These are phyloP conservation scores for Macrobrachium rosenbergii DNA, from an alignment of 1,140 invertebrate genomes.

Conservation along the genomic window DNA sequence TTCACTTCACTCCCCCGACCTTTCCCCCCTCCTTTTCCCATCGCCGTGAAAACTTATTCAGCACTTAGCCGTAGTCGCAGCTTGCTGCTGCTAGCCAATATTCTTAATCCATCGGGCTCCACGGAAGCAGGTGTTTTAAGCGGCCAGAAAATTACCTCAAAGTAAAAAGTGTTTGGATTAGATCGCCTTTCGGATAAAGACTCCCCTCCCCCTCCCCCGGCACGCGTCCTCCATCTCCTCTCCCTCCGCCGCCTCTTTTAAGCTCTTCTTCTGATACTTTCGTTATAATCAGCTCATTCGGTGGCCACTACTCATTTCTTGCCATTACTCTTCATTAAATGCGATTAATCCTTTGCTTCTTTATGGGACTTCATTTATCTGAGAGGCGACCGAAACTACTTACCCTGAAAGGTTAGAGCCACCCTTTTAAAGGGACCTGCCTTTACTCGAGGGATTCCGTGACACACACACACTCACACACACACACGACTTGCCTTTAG, in stretches of 20 bases:
- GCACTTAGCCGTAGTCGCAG: neutral
- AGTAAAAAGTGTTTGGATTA: constrained; percentile 60
- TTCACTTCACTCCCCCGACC: neutral
- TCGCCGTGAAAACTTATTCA: neutral
- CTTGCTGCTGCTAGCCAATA: constrained; percentile 12
- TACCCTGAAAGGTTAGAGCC: constrained; percentile 34
- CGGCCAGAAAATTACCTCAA: constrained; percentile 47
- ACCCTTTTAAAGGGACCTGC: constrained; percentile 13
- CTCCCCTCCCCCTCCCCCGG: neutral
- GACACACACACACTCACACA: too few species aligned
- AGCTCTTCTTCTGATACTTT: neutral
- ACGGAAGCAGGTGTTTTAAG: constrained; percentile 53
- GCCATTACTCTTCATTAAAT: constrained; percentile 32
- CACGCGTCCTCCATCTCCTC: neutral
- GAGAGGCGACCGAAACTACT: constrained; percentile 46
- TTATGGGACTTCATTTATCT: constrained; percentile 48
- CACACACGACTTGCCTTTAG: too few species aligned
- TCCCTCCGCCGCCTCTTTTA: neutral
- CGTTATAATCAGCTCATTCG: neutral
- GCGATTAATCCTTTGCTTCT: constrained; percentile 46
- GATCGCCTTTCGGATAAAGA: constrained; percentile 42
- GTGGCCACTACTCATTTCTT: too few species aligned
- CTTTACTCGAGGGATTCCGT: too few species aligned
- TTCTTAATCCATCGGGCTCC: constrained; percentile 40
- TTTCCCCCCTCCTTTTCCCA: neutral